Evolutionary conservation across 2,888 invertebrate species (phyloP).

Genomic region (Rutpela maculata): DNA sequence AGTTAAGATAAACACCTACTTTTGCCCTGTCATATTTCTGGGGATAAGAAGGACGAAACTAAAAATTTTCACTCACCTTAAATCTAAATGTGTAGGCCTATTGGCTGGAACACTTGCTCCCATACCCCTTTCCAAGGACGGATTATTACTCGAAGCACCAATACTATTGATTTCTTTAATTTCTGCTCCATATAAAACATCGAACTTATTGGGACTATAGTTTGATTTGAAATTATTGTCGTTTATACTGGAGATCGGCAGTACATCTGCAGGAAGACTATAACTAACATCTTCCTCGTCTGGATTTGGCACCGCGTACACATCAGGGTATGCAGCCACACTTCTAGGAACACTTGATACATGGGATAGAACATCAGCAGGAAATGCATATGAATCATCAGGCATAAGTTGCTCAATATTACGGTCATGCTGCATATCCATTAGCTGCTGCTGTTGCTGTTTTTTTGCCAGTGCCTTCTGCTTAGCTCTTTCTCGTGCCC

Average conservation of each 20-base stretch:
- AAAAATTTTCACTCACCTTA: constrained; percentile 63
- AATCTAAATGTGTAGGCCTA: constrained; percentile 72
- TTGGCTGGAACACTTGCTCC: constrained; percentile 54
- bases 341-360: constrained; percentile 62
- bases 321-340: constrained; percentile 61
- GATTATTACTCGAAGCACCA: constrained; percentile 53
- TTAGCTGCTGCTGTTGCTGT: constrained; percentile 72
- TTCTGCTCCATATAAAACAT: constrained; percentile 50
- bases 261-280: constrained; percentile 72
- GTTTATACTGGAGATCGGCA: constrained; percentile 55
- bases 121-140: constrained; percentile 53
- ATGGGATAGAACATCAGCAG: constrained; percentile 74
- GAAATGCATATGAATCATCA: constrained; percentile 76
- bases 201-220: constrained; percentile 51
- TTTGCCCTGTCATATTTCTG: too few relatives aligned
- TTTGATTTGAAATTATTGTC: constrained; percentile 51
- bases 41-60: background rate
- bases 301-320: constrained; percentile 64
- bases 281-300: constrained; percentile 72
- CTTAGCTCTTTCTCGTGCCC: constrained; percentile 83
- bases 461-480: constrained; percentile 77
- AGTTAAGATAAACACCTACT: too few relatives aligned
- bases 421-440: constrained; percentile 53
- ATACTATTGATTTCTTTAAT: constrained; percentile 61
- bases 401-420: constrained; percentile 67